Base-by-base conservation (phyloP, 2,113 vertebrate genomes). In the Tragelaphus buxtoni region DNA sequence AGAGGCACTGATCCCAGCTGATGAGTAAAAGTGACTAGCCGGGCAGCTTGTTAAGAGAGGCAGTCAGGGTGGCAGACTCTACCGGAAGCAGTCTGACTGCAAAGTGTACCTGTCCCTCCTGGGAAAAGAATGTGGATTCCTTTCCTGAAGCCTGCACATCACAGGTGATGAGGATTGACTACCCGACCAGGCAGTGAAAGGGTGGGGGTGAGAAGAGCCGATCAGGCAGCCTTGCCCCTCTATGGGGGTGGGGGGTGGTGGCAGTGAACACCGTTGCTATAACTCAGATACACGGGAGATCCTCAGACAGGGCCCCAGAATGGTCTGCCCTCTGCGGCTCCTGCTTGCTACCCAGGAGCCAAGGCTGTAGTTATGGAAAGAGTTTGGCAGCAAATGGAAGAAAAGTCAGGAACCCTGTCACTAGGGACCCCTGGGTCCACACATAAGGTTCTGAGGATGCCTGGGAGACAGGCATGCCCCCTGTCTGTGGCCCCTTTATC, bases 191-290 rank as follows among this genome's bases (percentile, higher is more conserved):
- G 65, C 5, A 45, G 22, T 2, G 2, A 12, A 20, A 2, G 45
- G 56, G 26, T 35, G 42, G 20, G 28, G 30, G 3, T 49, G 56
- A 65, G 16, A 14, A 26, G 24, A n/a, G 47, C 3, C 4, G 14
- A 35, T 74, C 32, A 1, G 26, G 53, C 0, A 16, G 16, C 12
- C 3, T 0, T 5, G 26, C 6, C 85, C 45, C 32, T 7, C 26
- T 45, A 4, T 3, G 2, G 18, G 5, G 69, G 24, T 8, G 24
- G 12, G 39, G 24, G 72, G 11, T 74, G 32, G 11, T 7, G 16
- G n/a, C 28, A 17, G 35, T 13, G 9, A 82, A 9, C 20, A n/a
- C 7, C 0, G 1, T 20, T 13, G n/a, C 16, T 39, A 8, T 4
- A 26, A 30, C 32, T 45, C 16, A 22, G 26, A 28, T 2, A 24